phyloP scores from a whole-genome alignment of 2,797 vertebrate species.

The Sorex maritimensis region DNA sequence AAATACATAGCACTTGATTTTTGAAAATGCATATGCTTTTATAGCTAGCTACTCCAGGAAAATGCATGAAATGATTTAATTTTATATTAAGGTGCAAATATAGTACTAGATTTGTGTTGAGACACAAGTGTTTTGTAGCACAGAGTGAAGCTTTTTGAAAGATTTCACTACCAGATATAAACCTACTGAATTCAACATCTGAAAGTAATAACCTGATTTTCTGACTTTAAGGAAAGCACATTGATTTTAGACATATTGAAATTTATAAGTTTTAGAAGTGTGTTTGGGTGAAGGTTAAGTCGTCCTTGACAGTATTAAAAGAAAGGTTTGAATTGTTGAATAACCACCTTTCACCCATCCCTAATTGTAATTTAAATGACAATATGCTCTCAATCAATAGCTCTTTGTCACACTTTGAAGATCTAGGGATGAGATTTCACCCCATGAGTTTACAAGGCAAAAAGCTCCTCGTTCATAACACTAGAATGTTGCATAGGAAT shows the following conservation, averaged over 20 bases:
- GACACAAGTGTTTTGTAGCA: constrained; percentile 79
- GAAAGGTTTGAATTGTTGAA: constrained; percentile 92
- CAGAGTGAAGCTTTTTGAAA: constrained; percentile 77
- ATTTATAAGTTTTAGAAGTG: constrained; percentile 89
- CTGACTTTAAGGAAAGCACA: constrained; percentile 87
- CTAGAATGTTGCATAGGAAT: constrained; percentile 87
- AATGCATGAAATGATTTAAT: constrained; percentile 81
- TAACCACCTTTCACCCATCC: constrained; percentile 94
- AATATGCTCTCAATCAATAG: constrained; percentile 98
- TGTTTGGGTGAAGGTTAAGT: constrained; percentile 92
- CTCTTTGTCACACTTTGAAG: constrained; percentile 96
- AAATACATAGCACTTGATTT: constrained; percentile 70
- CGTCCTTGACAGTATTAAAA: constrained; percentile 91
- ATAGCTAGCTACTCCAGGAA: constrained; percentile 84
- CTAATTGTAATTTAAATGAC: constrained; percentile 99
- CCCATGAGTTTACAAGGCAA: constrained; percentile 91
- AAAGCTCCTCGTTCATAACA: constrained; percentile 88
- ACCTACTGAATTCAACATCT: constrained; percentile 82
- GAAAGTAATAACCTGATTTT: constrained; percentile 81
- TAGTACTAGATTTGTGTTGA: constrained; percentile 73
- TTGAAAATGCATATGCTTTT: constrained; percentile 73
- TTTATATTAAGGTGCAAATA: constrained; percentile 85
- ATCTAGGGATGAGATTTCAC: constrained; percentile 95
- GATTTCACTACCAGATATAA: constrained; percentile 75
- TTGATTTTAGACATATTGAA: constrained; percentile 87